phyloP scores from a whole-genome alignment of 2,888 invertebrate species.

The Choristoneura rosaceana region DNA sequence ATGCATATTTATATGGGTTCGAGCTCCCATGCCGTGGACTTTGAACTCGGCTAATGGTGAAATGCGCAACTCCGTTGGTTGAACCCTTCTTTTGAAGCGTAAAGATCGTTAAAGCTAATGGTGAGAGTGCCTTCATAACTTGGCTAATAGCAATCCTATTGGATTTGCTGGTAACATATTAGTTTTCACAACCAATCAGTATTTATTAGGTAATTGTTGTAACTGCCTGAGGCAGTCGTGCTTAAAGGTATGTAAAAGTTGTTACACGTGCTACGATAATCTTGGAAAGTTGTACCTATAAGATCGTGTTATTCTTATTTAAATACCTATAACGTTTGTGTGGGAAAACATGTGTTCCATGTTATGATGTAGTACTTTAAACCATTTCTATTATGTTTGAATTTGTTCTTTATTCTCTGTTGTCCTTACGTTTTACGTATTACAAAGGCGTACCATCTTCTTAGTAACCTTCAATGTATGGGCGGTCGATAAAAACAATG shows the following conservation, averaged over 20 bases:
- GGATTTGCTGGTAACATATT: constrained; percentile 6
- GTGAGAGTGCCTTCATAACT: constrained; percentile 46
- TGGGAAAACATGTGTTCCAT: constrained; percentile 6
- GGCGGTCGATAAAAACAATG: constrained; percentile 44
- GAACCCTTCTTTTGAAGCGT: constrained; percentile 58
- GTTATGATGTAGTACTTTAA: not conserved
- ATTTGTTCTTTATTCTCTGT: not conserved
- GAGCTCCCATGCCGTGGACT: constrained; percentile 67
- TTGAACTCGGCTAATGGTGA: constrained; percentile 80
- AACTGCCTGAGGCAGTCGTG: constrained; percentile 34
- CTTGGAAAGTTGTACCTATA: constrained; percentile 26
- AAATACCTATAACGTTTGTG: constrained; percentile 24
- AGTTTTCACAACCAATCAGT: constrained; percentile 34
- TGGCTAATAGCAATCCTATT: constrained; percentile 33
- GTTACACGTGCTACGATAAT: constrained; percentile 30
- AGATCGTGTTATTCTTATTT: constrained; percentile 18
- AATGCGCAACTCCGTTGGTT: constrained; percentile 58
- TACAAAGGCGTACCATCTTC: constrained; percentile 17
- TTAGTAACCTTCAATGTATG: constrained; percentile 52
- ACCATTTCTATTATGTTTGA: not conserved
- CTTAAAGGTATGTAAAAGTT: constrained; percentile 27
- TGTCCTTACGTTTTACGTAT: not conserved
- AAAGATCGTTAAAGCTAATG: constrained; percentile 61
- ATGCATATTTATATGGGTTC: constrained; percentile 67
- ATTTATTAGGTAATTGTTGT: constrained; percentile 19